Conservation (phyloP, 2,113 vertebrate species). For the Myocastor coypus region DNA sequence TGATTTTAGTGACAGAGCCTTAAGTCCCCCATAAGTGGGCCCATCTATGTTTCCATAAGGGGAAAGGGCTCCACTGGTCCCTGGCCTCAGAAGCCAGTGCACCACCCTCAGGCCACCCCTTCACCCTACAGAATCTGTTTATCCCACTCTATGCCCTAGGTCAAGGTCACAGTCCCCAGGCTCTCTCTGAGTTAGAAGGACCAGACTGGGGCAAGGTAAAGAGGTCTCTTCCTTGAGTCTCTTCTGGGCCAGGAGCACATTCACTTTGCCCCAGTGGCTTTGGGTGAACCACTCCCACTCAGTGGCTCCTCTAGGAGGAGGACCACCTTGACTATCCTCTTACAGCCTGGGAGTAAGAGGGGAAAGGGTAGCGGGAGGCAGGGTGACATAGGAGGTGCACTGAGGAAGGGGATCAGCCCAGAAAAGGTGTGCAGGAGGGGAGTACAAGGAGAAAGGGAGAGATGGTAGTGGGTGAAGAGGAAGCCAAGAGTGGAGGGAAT, state of each 20-base stretch:
- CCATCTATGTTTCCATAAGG: not conserved
- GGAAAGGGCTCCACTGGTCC: not conserved
- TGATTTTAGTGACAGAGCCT: not conserved
- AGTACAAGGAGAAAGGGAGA: not conserved
- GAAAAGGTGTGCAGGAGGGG: not conserved
- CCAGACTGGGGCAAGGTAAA: not conserved
- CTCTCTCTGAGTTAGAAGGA: not conserved
- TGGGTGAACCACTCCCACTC: not conserved
- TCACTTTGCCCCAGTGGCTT: not conserved
- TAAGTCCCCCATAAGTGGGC: too few species aligned
- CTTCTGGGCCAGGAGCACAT: not conserved
- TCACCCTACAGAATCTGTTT: not conserved
- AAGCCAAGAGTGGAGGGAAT: conserved; percentile 33
- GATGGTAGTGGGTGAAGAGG: not conserved
- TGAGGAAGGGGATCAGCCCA: not conserved
- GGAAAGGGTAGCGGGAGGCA: not conserved
- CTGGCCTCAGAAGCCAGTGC: not conserved
- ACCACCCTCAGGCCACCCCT: not conserved
- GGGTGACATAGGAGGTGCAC: not conserved
- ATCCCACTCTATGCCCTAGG: not conserved
- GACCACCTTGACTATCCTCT: not conserved
- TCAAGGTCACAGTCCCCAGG: not conserved
- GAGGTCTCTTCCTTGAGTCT: not conserved
- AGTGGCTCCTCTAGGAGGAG: not conserved
- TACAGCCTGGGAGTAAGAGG: not conserved